Percentiles rank a stretch among this genome's conserved stretches.
phyloP scores from a whole-genome alignment of 2,797 vertebrate genomes.

The Anguilla pacifica region DNA sequence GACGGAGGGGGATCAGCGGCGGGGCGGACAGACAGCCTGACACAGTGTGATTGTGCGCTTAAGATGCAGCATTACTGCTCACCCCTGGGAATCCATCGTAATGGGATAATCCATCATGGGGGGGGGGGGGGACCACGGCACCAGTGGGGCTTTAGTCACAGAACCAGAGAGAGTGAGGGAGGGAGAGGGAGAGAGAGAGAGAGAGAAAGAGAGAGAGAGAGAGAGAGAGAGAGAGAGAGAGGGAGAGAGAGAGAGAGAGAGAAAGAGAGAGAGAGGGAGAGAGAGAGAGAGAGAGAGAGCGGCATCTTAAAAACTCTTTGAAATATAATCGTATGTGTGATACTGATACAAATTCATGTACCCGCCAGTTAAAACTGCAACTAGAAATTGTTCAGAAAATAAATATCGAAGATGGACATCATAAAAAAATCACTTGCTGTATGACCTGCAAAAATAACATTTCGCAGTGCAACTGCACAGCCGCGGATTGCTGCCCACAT shows the following conservation, averaged over 20 bases:
- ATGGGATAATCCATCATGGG: constrained; percentile 70
- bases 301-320: not conserved
- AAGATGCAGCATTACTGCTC: constrained; percentile 26
- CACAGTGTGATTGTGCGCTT: constrained; percentile 12
- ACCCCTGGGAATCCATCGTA: constrained; percentile 58
- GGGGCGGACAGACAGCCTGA: constrained; percentile 2
- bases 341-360: not conserved
- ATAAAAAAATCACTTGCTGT: not conserved
- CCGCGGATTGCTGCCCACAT: not conserved
- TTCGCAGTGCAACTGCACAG: not conserved
- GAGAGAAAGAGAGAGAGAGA: not conserved
- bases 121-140: constrained; percentile 43
- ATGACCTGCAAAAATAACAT: constrained; percentile 3
- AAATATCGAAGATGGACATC: not conserved
- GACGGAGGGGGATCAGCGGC: not conserved
- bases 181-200: not conserved
- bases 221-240: constrained; percentile 33
- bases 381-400: not conserved
- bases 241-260: constrained; percentile 15
- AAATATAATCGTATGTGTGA: not conserved
- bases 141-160: constrained; percentile 61
- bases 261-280: constrained; percentile 34
- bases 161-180: constrained; percentile 44
- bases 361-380: not conserved
- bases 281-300: not conserved